A percentile compares a stretch with the other conserved stretches of the same genome.
These are phyloP conservation scores for Serrognathus titanus DNA, from an alignment of 2,888 invertebrate genomes.

Conservation along the genomic window DNA sequence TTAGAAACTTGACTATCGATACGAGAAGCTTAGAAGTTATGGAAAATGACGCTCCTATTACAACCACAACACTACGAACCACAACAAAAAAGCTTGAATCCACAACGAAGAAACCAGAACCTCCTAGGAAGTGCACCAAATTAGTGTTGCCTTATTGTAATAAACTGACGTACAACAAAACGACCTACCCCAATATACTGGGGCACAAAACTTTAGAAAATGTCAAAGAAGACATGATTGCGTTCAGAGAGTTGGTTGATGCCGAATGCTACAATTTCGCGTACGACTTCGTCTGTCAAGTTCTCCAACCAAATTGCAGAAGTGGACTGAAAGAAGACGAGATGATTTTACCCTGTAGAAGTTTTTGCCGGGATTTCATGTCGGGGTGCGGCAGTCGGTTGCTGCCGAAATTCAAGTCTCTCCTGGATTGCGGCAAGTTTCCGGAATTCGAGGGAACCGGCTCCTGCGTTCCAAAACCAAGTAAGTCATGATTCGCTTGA, in stretches of 20 bases:
- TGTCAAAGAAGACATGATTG: constrained; percentile 71
- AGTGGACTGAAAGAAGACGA: constrained; percentile 51
- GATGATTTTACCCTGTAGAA: constrained; percentile 70
- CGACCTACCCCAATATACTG: constrained; percentile 79
- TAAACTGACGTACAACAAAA: constrained; percentile 71
- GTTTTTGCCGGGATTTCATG: constrained; percentile 83
- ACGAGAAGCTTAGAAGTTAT: constrained; percentile 64
- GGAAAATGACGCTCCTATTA: constrained; percentile 47
- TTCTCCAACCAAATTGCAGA: constrained; percentile 76
- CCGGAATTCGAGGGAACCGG: constrained; percentile 74
- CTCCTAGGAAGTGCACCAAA: constrained; percentile 64
- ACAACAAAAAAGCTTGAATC: constrained; percentile 45
- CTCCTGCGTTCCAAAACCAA: constrained; percentile 74
- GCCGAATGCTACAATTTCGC: constrained; percentile 85
- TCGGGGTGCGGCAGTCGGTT: constrained; percentile 76
- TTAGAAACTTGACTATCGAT: constrained; percentile 64
- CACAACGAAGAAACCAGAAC: constrained; percentile 56
- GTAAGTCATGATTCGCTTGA: constrained; percentile 42
- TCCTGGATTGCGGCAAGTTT: constrained; percentile 74
- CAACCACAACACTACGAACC: constrained; percentile 44
- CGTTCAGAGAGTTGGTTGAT: constrained; percentile 82
- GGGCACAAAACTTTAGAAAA: constrained; percentile 62
- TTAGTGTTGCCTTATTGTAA: constrained; percentile 68
- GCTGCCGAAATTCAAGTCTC: constrained; percentile 65
- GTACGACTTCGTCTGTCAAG: constrained; percentile 84